Evolutionary conservation across 2,888 invertebrate genomes (phyloP), one percentile per base, ranked within the genome.

Genomic region (Drosophila flavopinicola): DNA sequence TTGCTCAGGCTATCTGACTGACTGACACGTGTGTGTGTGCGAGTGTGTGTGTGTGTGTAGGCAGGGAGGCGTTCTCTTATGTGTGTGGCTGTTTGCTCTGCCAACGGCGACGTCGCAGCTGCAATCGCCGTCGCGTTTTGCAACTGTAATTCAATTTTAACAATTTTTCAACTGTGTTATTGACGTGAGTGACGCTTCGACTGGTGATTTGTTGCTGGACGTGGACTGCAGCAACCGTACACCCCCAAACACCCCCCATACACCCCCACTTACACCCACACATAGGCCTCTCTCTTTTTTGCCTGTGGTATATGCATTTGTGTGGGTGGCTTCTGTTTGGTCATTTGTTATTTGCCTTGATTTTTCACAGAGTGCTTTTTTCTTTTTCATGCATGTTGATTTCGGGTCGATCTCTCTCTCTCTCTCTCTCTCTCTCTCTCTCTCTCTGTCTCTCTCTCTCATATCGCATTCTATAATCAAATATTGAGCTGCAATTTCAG

Each of bases 91-190:
- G 58, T 76, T 68, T 79, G 71, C 80, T 73, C 57, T 66, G 67
- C 51, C 66, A 52, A 49, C 73, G 73, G 30, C 41, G 32, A 37
- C 67, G 56, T 60, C 38, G 64, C 69, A 32, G 59, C 71, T 67
- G 65, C 66, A 70, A 67, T 78, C 84, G 70, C 54, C 63, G 63
- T 73, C 75, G 85, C 87, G 87, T 76, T 82, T 86, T 87, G 85
- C 87, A 83, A 87, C 83, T 83, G 83, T 83, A 83, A 83, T 84
- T 84, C 84, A 88, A 88, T 88, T 88, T 88, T 89, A 88, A 88
- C 88, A 88, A 89, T 88, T 88, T 88, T 88, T 88, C 88, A 88
- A 88, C 89, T 89, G 88, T 85, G 89, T 87, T 88, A 88, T 88
- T 89, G 88, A 88, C 89, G 84, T 88, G 89, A 85, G 83, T 85